phyloP scores from a whole-genome alignment of 1,140 invertebrate genomes.

The Diprion similis region DNA sequence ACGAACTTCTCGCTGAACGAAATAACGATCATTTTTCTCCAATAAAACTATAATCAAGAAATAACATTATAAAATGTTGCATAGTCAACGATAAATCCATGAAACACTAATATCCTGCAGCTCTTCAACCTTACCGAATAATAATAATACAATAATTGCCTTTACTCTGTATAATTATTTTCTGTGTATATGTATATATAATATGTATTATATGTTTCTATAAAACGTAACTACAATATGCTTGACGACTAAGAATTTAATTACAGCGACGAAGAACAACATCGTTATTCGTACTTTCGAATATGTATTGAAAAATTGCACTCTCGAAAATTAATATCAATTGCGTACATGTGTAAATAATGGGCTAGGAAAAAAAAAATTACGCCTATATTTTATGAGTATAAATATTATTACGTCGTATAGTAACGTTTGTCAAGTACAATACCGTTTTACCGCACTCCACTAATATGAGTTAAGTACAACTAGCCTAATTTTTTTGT shows the following conservation, averaged over 20 bases:
- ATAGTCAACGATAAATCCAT: conserved; percentile 22
- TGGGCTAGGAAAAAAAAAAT: no score
- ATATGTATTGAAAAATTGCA: no score
- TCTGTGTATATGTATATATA: background rate
- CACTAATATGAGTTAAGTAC: background rate
- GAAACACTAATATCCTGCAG: conserved; percentile 25
- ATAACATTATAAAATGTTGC: conserved; percentile 36
- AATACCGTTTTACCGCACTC: background rate
- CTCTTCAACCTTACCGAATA: background rate
- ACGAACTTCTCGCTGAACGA: background rate
- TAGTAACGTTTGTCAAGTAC: background rate
- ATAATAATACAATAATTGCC: conserved; percentile 33
- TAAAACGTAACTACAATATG: background rate
- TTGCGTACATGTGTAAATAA: no score
- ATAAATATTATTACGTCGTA: background rate
- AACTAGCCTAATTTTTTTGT: background rate
- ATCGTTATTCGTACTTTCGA: no score
- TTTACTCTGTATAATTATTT: conserved; percentile 20
- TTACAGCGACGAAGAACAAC: no score
- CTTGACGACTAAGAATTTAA: no score
- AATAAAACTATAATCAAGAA: conserved; percentile 22
- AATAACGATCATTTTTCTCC: background rate
- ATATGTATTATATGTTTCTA: background rate
- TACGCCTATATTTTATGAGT: no score
- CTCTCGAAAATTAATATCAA: no score